A percentile compares a stretch with the other conserved stretches of the same genome.
Evolutionary conservation across 2,888 invertebrate genomes (phyloP).

Genomic region (Acheta domesticus): DNA sequence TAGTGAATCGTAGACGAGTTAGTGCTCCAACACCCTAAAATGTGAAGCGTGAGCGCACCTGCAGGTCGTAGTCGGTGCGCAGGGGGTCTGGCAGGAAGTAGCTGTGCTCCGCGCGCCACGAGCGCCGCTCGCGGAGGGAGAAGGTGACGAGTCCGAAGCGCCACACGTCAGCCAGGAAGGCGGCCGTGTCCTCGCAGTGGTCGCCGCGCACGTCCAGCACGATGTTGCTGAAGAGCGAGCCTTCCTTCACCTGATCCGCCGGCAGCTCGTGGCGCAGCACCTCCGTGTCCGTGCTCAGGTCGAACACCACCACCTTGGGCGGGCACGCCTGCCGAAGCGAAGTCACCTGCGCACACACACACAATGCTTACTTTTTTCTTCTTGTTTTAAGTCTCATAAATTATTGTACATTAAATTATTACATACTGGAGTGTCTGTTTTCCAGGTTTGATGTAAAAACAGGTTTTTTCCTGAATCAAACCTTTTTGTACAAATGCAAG

Average conservation of each 20-base stretch:
- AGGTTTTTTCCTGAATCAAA: too few relatives aligned
- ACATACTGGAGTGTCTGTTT: too few relatives aligned
- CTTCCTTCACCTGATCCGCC: slow-evolving; percentile 52
- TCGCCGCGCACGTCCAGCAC: slow-evolving; percentile 67
- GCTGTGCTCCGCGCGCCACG: slow-evolving; percentile 71
- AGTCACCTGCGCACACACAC: slow-evolving; percentile 31
- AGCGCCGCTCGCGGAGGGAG: slow-evolving; percentile 66
- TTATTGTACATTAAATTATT: too few relatives aligned
- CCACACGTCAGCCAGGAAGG: slow-evolving; percentile 71
- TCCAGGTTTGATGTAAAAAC: too few relatives aligned
- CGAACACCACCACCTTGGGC: slow-evolving; percentile 66
- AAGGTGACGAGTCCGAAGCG: slow-evolving; percentile 68
- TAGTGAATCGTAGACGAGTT: too few relatives aligned
- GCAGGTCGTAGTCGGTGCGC: slow-evolving; percentile 69
- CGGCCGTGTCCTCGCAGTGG: slow-evolving; percentile 65
- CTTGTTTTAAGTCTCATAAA: too few relatives aligned
- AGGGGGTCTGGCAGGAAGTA: slow-evolving; percentile 70
- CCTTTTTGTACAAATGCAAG: too few relatives aligned
- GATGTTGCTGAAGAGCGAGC: slow-evolving; percentile 71
- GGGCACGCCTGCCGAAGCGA: slow-evolving; percentile 53
- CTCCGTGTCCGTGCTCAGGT: slow-evolving; percentile 66
- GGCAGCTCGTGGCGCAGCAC: slow-evolving; percentile 66
- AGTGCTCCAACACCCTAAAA: slow-evolving; percentile 53
- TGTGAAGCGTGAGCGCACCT: slow-evolving; percentile 55
- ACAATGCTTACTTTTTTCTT: too few relatives aligned